phyloP scores from a whole-genome alignment of 2,888 invertebrate genomes.

The Drosophila neotestacea region DNA sequence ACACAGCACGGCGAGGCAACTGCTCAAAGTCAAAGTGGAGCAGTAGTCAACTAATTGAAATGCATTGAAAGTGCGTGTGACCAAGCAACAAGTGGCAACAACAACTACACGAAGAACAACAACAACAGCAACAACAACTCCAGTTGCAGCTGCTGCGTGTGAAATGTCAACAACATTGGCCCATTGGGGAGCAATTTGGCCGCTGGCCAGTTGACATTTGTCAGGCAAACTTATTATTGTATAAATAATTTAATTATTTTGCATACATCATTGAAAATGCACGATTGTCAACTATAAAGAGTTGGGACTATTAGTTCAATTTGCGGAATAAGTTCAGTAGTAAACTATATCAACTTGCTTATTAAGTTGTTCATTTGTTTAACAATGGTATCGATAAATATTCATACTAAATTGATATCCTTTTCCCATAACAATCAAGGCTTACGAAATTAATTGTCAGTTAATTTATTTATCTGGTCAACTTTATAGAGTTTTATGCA shows the following conservation, averaged over 20 bases:
- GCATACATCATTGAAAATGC: slow-evolving; percentile 44
- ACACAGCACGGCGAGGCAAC: slow-evolving; percentile 28
- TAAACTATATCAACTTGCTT: too few species aligned
- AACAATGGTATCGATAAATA: too few species aligned
- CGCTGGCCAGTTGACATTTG: slow-evolving; percentile 63
- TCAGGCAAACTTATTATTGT: slow-evolving; percentile 37
- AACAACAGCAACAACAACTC: slow-evolving; percentile 29
- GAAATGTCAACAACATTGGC: slow-evolving; percentile 67
- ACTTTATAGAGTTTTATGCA: too few species aligned
- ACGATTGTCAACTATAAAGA: slow-evolving; percentile 7
- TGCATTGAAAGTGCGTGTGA: slow-evolving; percentile 79
- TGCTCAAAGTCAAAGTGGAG: slow-evolving; percentile 78
- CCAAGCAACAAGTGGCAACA: slow-evolving; percentile 36
- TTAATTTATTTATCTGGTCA: too few species aligned
- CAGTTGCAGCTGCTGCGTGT: slow-evolving; percentile 60
- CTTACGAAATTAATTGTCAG: too few species aligned
- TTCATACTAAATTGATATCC: too few species aligned
- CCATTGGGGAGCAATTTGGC: slow-evolving; percentile 38
- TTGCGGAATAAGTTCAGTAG: slow-evolving; percentile 1
- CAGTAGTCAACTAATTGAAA: slow-evolving; percentile 70
- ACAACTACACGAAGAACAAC: slow-evolving; percentile 18
- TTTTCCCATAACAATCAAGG: too few species aligned
- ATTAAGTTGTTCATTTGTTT: too few species aligned
- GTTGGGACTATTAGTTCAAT: too few species aligned
- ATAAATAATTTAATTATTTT: slow-evolving; percentile 71